phyloP scores from a whole-genome alignment of 2,888 invertebrate species.

The Philaethria dido region DNA sequence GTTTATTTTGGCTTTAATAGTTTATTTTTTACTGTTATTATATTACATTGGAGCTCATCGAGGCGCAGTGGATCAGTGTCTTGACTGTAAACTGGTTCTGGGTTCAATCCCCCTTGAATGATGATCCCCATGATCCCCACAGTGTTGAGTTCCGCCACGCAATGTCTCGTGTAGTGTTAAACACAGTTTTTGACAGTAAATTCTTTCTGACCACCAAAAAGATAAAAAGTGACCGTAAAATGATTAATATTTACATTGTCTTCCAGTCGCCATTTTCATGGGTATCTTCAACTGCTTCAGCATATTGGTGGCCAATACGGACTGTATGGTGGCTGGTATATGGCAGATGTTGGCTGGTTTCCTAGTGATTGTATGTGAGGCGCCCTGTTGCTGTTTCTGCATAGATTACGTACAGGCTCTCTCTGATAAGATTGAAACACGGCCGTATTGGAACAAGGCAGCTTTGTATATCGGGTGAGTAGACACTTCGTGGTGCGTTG shows the following conservation, averaged over 20 bases:
- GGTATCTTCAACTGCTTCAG: slow-evolving; percentile 90
- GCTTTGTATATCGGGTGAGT: slow-evolving; percentile 93
- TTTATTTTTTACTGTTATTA: no score
- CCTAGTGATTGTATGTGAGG: slow-evolving; percentile 94
- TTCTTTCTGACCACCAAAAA: no score
- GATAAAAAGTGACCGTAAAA: no score
- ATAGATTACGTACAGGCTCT: slow-evolving; percentile 96
- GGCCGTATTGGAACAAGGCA: slow-evolving; percentile 96
- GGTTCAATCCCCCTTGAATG: no score
- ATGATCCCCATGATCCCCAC: no score
- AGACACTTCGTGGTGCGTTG: slow-evolving; percentile 54
- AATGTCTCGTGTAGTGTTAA: no score
- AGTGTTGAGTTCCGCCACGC: no score
- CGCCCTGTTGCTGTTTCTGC: slow-evolving; percentile 98
- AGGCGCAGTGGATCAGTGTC: no score
- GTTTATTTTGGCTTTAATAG: no score
- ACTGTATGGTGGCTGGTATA: slow-evolving; percentile 90
- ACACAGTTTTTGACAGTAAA: no score
- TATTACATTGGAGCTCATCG: no score
- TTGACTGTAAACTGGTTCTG: no score
- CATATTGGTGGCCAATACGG: slow-evolving; percentile 85
- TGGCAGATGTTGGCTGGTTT: slow-evolving; percentile 96
- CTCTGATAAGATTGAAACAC: slow-evolving; percentile 91
- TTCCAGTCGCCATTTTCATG: slow-evolving; percentile 92
- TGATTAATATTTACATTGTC: neutral